Evolutionary conservation across 2,797 vertebrate genomes (phyloP).

Genomic region (Etheostoma perlongum): DNA sequence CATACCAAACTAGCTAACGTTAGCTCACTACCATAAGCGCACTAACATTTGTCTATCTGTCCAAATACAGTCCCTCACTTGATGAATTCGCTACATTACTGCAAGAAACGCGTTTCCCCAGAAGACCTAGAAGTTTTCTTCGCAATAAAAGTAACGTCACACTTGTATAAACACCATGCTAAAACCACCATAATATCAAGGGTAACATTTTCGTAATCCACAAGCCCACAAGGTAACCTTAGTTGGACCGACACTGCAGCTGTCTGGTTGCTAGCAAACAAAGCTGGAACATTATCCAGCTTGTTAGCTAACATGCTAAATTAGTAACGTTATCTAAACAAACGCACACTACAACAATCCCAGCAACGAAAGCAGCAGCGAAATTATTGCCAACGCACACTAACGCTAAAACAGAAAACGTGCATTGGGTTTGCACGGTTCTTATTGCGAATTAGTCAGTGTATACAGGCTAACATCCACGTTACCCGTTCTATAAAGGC

Average conservation of each 20-base stretch:
- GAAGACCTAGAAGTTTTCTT: no score
- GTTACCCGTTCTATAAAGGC: no score
- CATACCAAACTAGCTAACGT: no score
- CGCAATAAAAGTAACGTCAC: no score
- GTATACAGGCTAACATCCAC: no score
- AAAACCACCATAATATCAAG: background rate
- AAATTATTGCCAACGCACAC: no score
- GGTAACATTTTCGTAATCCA: no score
- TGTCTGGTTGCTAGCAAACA: background rate
- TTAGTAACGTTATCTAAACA: background rate
- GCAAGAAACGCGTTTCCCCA: no score
- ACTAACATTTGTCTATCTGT: background rate
- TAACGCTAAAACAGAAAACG: background rate
- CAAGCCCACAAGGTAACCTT: background rate
- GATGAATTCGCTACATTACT: no score
- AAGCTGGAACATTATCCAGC: background rate
- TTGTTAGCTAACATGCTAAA: background rate
- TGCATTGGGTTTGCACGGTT: background rate
- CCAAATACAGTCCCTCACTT: background rate
- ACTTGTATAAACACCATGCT: background rate
- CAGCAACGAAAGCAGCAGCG: background rate
- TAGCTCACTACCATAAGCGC: background rate
- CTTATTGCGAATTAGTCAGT: no score
- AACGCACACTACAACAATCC: fast-evolving
- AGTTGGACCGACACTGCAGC: no score